These are phyloP conservation scores for Melikaiella ostensackeni DNA, from an alignment of 2,888 invertebrate genomes.

Conservation along the genomic window DNA sequence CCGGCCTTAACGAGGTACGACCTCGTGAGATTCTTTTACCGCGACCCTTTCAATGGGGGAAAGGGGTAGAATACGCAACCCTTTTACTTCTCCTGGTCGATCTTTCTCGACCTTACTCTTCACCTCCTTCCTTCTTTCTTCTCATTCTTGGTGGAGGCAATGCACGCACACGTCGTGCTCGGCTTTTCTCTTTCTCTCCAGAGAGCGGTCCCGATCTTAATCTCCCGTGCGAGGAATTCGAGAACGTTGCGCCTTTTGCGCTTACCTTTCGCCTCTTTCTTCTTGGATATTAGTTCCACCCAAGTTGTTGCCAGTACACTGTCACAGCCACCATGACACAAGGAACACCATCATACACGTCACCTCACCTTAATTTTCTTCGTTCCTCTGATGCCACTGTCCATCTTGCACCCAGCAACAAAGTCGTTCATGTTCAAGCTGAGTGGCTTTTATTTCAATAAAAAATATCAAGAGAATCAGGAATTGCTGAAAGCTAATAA, in stretches of 20 bases:
- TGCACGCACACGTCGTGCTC: constrained; percentile 53
- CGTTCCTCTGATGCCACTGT: constrained; percentile 20
- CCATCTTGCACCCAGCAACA: constrained; percentile 26
- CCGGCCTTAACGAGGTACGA: constrained; percentile 61
- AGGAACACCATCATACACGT: constrained; percentile 36
- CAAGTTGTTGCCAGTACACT: constrained; percentile 37
- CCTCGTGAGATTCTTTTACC: constrained; percentile 56
- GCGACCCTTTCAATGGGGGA: background rate
- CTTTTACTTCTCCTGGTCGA: constrained; percentile 28
- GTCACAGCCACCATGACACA: constrained; percentile 24
- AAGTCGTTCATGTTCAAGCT: constrained; percentile 4
- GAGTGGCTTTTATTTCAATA: constrained; percentile 6
- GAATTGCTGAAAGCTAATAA: background rate
- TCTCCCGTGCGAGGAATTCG: constrained; percentile 63
- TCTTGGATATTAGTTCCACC: constrained; percentile 58
- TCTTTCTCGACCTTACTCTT: constrained; percentile 38
- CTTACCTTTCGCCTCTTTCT: constrained; percentile 34
- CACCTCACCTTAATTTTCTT: constrained; percentile 49
- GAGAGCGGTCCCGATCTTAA: constrained; percentile 60
- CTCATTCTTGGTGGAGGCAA: constrained; percentile 43
- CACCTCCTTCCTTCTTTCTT: constrained; percentile 48
- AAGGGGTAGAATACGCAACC: constrained; percentile 7
- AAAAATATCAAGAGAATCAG: background rate
- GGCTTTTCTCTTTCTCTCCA: constrained; percentile 47
- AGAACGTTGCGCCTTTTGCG: constrained; percentile 57